Conservation (phyloP, 1,140 invertebrate genomes). For the Cecropterus lyciades region DNA sequence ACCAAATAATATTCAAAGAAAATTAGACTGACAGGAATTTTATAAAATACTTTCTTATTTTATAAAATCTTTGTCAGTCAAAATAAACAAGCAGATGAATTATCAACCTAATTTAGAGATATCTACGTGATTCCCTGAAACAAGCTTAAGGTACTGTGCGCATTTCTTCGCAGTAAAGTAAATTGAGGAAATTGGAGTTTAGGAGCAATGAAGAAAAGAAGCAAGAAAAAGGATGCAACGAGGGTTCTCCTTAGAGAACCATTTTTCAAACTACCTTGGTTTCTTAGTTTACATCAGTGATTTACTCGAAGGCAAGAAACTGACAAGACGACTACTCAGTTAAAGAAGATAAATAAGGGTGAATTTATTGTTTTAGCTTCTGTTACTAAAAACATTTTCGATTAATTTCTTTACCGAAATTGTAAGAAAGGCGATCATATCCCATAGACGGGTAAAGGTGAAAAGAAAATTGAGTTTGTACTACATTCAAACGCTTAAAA, state of each 20-base stretch:
- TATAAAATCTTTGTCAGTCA: conserved; percentile 14
- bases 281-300: conserved; percentile 59
- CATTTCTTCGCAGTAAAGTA: conserved; percentile 44
- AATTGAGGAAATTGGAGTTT: conserved; percentile 61
- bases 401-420: conserved; percentile 1
- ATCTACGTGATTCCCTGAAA: conserved; percentile 33
- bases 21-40: background rate
- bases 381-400: conserved; percentile 6
- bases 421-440: too few relatives aligned
- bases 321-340: conserved; percentile 39
- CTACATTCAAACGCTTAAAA: too few relatives aligned
- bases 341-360: conserved; percentile 32
- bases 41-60: conserved; percentile 10
- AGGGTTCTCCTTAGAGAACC: conserved; percentile 59
- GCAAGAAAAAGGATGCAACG: conserved; percentile 48
- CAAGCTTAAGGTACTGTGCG: conserved; percentile 23
- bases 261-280: conserved; percentile 66
- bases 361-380: conserved; percentile 18
- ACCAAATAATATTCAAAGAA: conserved; percentile 10
- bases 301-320: conserved; percentile 48
- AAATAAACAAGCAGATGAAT: conserved; percentile 17
- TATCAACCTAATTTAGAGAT: conserved; percentile 31
- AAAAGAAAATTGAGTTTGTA: too few relatives aligned
- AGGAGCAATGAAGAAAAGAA: conserved; percentile 43
- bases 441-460: too few relatives aligned